Evolutionary conservation across 2,797 vertebrate genomes (phyloP).

Genomic region (Octomys mimax): DNA sequence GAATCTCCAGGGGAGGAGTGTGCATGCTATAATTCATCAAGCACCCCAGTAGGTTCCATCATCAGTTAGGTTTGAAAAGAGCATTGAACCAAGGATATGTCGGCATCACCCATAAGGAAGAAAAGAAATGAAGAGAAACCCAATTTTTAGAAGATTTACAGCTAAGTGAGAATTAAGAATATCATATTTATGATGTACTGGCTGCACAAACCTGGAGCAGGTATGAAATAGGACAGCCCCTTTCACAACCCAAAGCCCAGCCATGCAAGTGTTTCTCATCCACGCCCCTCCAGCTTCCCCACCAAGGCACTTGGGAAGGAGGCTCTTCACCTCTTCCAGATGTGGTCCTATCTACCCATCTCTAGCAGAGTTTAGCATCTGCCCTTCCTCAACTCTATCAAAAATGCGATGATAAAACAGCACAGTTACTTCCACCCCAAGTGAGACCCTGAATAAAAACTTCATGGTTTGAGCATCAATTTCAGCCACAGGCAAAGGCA

Average conservation of each 20-base stretch:
- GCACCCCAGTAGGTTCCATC: neutral
- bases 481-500: neutral
- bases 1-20: neutral
- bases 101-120: neutral
- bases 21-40: neutral
- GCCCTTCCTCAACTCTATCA: neutral
- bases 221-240: neutral
- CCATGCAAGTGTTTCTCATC: neutral
- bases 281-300: rapidly evolving
- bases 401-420: neutral
- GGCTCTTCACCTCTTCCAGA: neutral
- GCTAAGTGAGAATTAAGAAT: neutral
- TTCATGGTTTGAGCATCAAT: neutral
- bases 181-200: neutral
- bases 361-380: neutral
- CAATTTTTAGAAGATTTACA: neutral
- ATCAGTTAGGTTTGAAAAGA: neutral
- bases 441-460: neutral
- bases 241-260: neutral
- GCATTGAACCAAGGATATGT: neutral
- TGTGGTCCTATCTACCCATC: neutral
- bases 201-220: neutral
- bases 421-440: neutral
- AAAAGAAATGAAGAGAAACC: neutral
- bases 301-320: neutral